Percentiles rank a stretch among this genome's conserved stretches.
phyloP scores from a whole-genome alignment of 2,888 invertebrate genomes.

The Pasiphila rectangulata region DNA sequence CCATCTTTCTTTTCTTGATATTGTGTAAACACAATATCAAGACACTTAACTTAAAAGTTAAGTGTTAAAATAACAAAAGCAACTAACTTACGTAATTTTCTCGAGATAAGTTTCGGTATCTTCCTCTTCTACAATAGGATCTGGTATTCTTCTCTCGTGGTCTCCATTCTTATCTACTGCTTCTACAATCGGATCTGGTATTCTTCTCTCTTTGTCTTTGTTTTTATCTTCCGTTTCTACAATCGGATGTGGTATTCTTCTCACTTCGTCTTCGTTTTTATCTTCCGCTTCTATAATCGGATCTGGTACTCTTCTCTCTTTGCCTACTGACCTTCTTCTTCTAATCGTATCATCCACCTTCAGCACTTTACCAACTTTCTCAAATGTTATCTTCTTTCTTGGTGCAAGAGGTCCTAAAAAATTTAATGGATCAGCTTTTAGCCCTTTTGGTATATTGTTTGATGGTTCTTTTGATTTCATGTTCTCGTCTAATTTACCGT shows the following conservation, averaged over 20 bases:
- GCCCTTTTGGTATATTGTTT: conserved; percentile 52
- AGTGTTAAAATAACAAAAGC: conserved; percentile 1
- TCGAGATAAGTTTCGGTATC: conserved; percentile 41
- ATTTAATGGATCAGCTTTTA: conserved; percentile 54
- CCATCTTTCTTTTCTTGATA: too few relatives aligned
- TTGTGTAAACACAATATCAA: too few relatives aligned
- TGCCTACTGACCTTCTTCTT: conserved; percentile 40
- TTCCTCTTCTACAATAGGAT: neutral
- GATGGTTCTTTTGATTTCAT: conserved; percentile 61
- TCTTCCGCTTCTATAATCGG: conserved; percentile 27
- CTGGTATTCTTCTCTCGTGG: too few relatives aligned
- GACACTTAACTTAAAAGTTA: too few relatives aligned
- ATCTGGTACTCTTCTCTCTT: neutral
- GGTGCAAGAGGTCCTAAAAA: conserved; percentile 41
- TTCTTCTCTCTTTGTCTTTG: neutral
- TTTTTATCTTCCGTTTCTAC: neutral
- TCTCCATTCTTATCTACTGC: conserved; percentile 39
- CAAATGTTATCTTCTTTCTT: conserved; percentile 59
- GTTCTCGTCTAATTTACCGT: too few relatives aligned
- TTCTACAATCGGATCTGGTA: neutral
- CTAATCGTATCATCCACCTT: conserved; percentile 53
- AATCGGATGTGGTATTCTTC: neutral
- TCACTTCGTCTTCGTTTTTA: neutral
- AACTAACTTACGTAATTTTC: conserved; percentile 57
- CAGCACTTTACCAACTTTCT: conserved; percentile 57